Base-by-base conservation (phyloP, 2,888 invertebrate genomes). In the Flabesymbios commensalis region DNA sequence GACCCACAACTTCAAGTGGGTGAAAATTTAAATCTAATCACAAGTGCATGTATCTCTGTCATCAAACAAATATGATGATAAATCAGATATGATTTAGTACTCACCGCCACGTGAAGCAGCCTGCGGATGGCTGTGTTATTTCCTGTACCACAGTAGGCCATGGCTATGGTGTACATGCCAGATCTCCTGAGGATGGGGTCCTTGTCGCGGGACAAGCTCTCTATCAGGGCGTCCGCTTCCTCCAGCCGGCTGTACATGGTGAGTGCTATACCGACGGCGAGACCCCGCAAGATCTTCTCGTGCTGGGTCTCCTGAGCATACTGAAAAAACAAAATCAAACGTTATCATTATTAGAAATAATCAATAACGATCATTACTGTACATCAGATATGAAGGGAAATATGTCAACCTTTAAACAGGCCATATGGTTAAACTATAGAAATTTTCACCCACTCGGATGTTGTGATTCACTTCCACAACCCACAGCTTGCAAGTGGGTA, bases 111-210 rank as follows among this genome's bases (percentile, higher is more conserved):
- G 80, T 96, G 96, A 4, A 99, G 88, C 43, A 99, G 87, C 71
- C 91, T 91, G 57, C 95, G 53, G 76, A 98, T 96, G 1, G 98
- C 98, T 80, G 92, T 90, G 82, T 98, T 99, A 81, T 95, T 95
- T 58, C 97, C 97, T 14, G 96, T 95, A 29, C 99, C 99, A 81
- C 94, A 95, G 83, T 98, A 98, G 0, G 98, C 97, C 88, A 97
- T 95, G 1, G 97, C 98, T 57, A 99, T 87, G 0, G 97, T 97
- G 85, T 97, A 97, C 89, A 98, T 97, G 66, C 95, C 99, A 49
- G 96, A 94, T 67, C 98, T 89, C 72, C 97, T 88, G 63, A 98
- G 85, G 71, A 97, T 90, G 4, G 96, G 94, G 84, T 96, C 95
- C 83, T 98, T 97, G 80, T 98, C 97, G 61, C 90, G 88, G 66